Percentiles rank a stretch among this genome's conserved stretches.
Evolutionary conservation across 2,888 invertebrate genomes (phyloP).

Genomic region (Pheosia tremula): DNA sequence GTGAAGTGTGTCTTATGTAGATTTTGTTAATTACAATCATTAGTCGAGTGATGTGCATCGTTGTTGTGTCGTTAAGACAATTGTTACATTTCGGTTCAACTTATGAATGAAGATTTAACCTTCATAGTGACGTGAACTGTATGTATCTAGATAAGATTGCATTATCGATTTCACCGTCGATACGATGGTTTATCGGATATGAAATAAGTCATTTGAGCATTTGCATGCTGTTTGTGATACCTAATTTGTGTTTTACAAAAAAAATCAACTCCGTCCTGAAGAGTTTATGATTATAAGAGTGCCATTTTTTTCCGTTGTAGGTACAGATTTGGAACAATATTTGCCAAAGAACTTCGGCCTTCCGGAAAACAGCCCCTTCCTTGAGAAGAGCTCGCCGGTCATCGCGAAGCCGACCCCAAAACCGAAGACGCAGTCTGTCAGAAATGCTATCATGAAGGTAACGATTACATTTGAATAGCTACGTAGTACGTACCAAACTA

Average conservation of each 20-base stretch:
- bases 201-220: neutral
- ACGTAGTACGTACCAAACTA: too few relatives aligned
- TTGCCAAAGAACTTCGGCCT: constrained; percentile 86
- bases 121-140: constrained; percentile 23
- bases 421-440: constrained; percentile 62
- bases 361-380: constrained; percentile 80
- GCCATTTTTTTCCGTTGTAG: constrained; percentile 55
- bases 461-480: neutral
- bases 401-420: constrained; percentile 71
- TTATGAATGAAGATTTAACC: constrained; percentile 15
- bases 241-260: neutral
- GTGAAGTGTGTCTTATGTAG: constrained; percentile 29
- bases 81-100: constrained; percentile 19
- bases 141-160: constrained; percentile 18
- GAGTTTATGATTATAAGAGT: neutral
- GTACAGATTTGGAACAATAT: constrained; percentile 85
- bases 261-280: neutral
- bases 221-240: neutral
- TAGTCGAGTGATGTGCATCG: constrained; percentile 25
- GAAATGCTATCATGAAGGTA: constrained; percentile 68
- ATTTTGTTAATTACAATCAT: constrained; percentile 26
- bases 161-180: constrained; percentile 20
- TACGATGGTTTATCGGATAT: neutral
- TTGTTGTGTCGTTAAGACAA: constrained; percentile 20
- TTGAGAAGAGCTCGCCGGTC: constrained; percentile 78